Evolutionary conservation across 1,140 invertebrate genomes (phyloP), one percentile per base, ranked within the genome.

Genomic region (Drosophila ironensis): DNA sequence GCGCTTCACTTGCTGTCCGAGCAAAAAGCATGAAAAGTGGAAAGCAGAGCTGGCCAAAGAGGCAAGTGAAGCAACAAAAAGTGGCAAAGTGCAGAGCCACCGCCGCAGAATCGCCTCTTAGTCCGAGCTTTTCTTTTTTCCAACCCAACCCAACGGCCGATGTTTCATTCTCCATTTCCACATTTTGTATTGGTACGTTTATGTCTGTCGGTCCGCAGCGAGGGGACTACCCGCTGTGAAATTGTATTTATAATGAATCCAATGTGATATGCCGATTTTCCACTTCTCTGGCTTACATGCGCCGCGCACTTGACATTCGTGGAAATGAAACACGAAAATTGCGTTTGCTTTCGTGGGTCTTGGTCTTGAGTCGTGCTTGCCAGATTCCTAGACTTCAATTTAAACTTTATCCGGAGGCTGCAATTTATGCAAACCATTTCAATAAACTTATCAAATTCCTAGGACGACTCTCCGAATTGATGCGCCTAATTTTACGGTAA

Each of bases 181-280:
- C 22, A 50, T 47, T 51, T 45, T 37, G 19, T 16, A 44, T 53
- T 47, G 33, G 33, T n/a, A n/a, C n/a, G n/a, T n/a, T n/a, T n/a
- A n/a, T n/a, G n/a, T 37, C 33, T 17, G 33, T 17, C 33, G 11
- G 30, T n/a, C n/a, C 5, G 14, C 7, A 2, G 28, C 24, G 4
- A 33, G 7, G 14, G 27, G 33, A 54, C 67, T 72, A 75, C 52
- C 67, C 76, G 51, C 77, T 81, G 76, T 76, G 77, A 81, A 81
- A 82, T 81, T 81, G 72, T 81, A 76, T 81, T 75, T 81, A 81
- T 81, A 81, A 81, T 82, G 77, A 81, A 81, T 81, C 76, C 72
- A 71, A 82, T 68, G 72, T 82, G 76, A 81, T 76, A 70, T 61
- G 56, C 35, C 60, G 67, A 63, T 81, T 81, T 81, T 82, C 61